Evolutionary conservation across 2,797 vertebrate species (phyloP), one percentile per base, ranked within the genome.

Genomic region (Allobates femoralis): DNA sequence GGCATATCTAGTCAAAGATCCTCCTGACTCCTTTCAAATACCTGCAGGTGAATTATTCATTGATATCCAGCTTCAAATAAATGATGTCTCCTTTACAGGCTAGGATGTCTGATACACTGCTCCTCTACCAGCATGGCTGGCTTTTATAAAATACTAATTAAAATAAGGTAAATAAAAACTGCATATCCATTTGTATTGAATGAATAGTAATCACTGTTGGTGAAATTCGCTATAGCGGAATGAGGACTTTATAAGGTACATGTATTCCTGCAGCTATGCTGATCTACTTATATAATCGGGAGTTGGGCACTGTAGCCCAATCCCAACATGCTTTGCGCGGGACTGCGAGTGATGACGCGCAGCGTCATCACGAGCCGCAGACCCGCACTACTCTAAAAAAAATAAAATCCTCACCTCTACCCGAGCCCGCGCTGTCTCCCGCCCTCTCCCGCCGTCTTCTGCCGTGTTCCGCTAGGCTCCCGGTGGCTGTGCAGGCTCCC

Each of bases 11-110:
- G 14, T 67, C 19, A 67, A 67, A 66, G 19, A 66, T 8, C 23
- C 58, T 8, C n/a, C 37, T 50, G 26, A 50, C 78, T 62, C 8
- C 23, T 64, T 64, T 50, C n/a, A 50, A 37, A 46, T 80, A 32
- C 12, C 32, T 62, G 19, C 30, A 41, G 16, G 79, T 81, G 46
- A 66, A 51, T 66, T 50, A 81, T 67, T 66, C 79, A 67, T n/a
- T 64, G 56, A 81, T 46, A 46, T 64, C 34, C n/a, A 50, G 26
- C 60, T 67, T 81, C 32, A 81, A 66, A 66, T 78, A 58, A 58
- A 78, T 34, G 16, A 55, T 56, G 30, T 28, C 11, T 11, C 6
- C 26, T 21, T 78, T 78, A 55, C 26, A 46, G n/a, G n/a, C n/a
- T n/a, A 56, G 53, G 75, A 34, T 58, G 53, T 21, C n/a, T 41